Evolutionary conservation across 2,888 invertebrate genomes (phyloP).

Genomic region (Ypsolopha scabrella): DNA sequence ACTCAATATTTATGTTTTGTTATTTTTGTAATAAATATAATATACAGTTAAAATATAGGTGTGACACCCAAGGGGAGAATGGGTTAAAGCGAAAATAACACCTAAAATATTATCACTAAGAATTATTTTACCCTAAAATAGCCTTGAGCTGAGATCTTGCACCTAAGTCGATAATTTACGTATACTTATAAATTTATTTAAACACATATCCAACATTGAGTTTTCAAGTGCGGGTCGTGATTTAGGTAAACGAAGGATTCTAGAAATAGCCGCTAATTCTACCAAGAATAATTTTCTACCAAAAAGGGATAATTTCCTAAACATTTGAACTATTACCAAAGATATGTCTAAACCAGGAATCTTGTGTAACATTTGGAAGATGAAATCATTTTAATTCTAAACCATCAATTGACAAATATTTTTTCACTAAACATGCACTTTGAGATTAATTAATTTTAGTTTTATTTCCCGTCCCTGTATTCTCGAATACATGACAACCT

Average conservation of each 20-base stretch:
- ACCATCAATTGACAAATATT: too few species aligned
- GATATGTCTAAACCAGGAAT: conserved; percentile 15
- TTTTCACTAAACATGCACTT: not conserved
- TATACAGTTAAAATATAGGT: not conserved
- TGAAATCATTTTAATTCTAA: not conserved
- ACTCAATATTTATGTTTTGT: not conserved
- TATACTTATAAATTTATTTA: conserved; percentile 12
- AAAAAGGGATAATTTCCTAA: conserved; percentile 15
- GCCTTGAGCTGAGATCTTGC: conserved; percentile 70
- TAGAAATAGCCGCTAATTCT: not conserved
- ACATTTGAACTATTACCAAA: conserved; percentile 24
- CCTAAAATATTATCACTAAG: conserved; percentile 37
- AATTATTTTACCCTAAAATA: conserved; percentile 54
- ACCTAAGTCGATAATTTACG: conserved; percentile 45
- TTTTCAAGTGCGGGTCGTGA: not conserved
- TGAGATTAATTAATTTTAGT: not conserved
- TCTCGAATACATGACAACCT: not conserved
- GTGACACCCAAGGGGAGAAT: conserved; percentile 35
- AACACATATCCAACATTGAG: not conserved
- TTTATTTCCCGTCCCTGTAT: not conserved
- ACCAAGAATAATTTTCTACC: not conserved
- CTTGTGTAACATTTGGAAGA: not conserved
- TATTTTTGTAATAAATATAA: conserved; percentile 4
- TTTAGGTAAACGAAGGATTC: not conserved
- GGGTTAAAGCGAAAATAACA: conserved; percentile 46